Conservation (phyloP, 1,140 invertebrate genomes). For the Thalassaphorura encarpata region DNA sequence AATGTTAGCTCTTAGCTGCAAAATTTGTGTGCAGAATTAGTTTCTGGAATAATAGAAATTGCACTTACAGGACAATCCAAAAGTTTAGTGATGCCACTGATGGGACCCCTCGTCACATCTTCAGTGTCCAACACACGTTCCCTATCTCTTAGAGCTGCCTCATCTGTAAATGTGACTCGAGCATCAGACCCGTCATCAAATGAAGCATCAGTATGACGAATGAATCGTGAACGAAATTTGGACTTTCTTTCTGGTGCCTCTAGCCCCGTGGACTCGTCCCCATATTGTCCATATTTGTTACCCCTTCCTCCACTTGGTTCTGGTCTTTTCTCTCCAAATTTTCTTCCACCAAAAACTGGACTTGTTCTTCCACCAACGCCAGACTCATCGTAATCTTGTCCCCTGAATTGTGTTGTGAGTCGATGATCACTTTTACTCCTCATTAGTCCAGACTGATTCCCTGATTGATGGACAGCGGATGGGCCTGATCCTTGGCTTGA, state of each 20-base stretch:
- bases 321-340: conserved; percentile 32
- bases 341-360: conserved; percentile 15
- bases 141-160: conserved; percentile 54
- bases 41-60: too few relatives aligned
- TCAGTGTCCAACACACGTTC: conserved; percentile 78
- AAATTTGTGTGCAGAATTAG: too few relatives aligned
- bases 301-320: neutral
- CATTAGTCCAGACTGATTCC: conserved; percentile 58
- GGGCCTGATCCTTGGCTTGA: conserved; percentile 12
- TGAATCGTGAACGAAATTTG: conserved; percentile 60
- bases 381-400: conserved; percentile 44
- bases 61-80: conserved; percentile 78
- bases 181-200: conserved; percentile 29
- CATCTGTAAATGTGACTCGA: conserved; percentile 10
- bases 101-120: conserved; percentile 72
- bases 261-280: neutral
- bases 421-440: conserved; percentile 88
- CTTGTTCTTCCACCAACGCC: conserved; percentile 20
- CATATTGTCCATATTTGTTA: neutral
- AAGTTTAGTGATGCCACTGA: conserved; percentile 79
- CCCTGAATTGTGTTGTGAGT: conserved; percentile 74
- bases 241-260: conserved; percentile 37
- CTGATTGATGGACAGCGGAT: conserved; percentile 41
- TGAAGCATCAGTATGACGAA: conserved; percentile 42
- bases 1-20: too few relatives aligned